Percentiles rank a stretch among this genome's conserved stretches.
Conservation (phyloP, 2,797 vertebrate species). For the Fistularia tabacaria region DNA sequence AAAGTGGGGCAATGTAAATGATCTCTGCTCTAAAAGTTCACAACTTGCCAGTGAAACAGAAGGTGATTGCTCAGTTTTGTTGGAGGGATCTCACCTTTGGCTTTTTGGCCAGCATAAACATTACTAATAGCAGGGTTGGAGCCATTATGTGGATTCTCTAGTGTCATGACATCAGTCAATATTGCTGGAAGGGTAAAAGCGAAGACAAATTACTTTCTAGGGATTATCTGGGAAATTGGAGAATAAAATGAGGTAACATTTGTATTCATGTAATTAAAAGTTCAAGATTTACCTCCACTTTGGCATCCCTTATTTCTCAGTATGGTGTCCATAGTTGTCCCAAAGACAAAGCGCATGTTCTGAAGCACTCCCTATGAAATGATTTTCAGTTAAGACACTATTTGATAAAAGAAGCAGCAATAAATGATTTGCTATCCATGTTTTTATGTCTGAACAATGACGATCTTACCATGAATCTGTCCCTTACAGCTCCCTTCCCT, state of each 20-base stretch:
- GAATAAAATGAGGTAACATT: too few relatives aligned
- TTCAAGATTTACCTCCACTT: slow-evolving; percentile 80
- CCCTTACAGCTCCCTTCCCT: slow-evolving; percentile 86
- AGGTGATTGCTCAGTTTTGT: slow-evolving; percentile 1
- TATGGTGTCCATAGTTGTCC: slow-evolving; percentile 87
- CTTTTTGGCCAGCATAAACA: slow-evolving; percentile 91
- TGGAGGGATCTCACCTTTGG: slow-evolving; percentile 76
- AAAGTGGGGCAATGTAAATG: slow-evolving; percentile 24
- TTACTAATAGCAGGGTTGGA: slow-evolving; percentile 94
- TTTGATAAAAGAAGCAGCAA: neutral
- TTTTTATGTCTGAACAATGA: neutral
- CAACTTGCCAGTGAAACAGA: neutral
- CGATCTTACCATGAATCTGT: slow-evolving; percentile 86
- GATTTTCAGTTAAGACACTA: neutral
- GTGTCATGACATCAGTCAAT: slow-evolving; percentile 81
- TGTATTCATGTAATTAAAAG: too few relatives aligned
- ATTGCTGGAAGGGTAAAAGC: slow-evolving; percentile 51
- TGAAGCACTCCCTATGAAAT: slow-evolving; percentile 89
- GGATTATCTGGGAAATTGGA: too few relatives aligned
- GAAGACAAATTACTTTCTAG: slow-evolving; percentile 11
- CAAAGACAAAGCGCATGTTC: slow-evolving; percentile 95
- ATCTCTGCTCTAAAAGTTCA: slow-evolving; percentile 9
- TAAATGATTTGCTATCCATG: too few relatives aligned
- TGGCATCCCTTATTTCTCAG: slow-evolving; percentile 95
- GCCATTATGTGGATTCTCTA: slow-evolving; percentile 90